These are phyloP conservation scores for Oryzias woworae DNA, from an alignment of 2,113 vertebrate species.

Conservation along the genomic window DNA sequence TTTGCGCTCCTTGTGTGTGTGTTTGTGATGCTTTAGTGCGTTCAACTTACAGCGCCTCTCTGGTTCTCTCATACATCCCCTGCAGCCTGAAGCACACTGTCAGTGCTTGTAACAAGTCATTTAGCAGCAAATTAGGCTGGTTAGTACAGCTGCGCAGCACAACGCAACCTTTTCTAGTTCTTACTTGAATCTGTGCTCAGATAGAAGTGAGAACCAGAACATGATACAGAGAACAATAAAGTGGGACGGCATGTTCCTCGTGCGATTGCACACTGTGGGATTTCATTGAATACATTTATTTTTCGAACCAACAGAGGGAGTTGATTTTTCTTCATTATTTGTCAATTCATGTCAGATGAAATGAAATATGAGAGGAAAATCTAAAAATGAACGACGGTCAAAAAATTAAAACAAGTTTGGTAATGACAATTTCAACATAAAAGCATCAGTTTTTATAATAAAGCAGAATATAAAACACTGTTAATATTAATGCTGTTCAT, in stretches of 20 bases:
- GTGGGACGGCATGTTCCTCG: constrained; percentile 20
- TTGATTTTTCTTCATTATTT: no score
- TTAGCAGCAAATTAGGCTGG: constrained; percentile 38
- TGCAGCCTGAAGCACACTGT: constrained; percentile 20
- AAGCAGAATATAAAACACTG: no score
- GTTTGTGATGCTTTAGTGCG: constrained; percentile 20
- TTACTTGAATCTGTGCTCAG: constrained; percentile 12
- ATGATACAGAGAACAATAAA: constrained; percentile 1
- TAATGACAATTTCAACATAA: no score
- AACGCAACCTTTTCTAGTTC: constrained; percentile 7
- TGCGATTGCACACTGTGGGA: neutral
- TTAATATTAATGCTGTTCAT: no score
- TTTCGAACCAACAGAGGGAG: neutral
- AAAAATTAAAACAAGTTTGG: no score
- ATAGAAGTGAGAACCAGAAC: neutral
- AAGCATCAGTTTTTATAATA: no score
- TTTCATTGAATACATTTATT: constrained; percentile 42
- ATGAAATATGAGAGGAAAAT: no score
- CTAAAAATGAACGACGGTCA: no score
- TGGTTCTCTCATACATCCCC: constrained; percentile 1
- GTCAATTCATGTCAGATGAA: no score
- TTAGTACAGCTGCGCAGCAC: constrained; percentile 14
- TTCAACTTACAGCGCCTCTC: constrained; percentile 22
- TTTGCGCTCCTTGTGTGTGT: constrained; percentile 26
- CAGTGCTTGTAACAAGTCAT: constrained; percentile 29